Conservation (phyloP, 2,888 invertebrate genomes). For the Crioceris asparagi region DNA sequence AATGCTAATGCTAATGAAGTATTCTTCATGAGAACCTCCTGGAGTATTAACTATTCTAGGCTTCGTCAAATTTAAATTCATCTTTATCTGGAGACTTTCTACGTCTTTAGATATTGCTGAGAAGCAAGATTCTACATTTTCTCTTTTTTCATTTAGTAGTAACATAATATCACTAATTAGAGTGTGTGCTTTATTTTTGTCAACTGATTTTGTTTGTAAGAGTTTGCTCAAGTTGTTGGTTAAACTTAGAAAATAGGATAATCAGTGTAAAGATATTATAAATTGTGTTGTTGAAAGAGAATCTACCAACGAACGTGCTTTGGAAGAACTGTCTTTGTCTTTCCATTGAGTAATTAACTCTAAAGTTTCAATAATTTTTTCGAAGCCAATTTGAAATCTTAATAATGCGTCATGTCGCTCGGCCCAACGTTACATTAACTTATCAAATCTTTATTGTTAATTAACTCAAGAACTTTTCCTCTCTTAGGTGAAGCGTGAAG, state of each 20-base stretch:
- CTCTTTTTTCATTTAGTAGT: too few species aligned
- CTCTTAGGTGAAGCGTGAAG: too few species aligned
- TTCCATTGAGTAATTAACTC: conserved; percentile 8
- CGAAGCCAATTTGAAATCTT: conserved; percentile 3
- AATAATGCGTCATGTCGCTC: conserved; percentile 8
- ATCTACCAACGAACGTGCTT: conserved; percentile 4
- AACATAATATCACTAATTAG: too few species aligned
- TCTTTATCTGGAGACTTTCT: too few species aligned
- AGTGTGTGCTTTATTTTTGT: neutral
- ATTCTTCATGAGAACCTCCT: too few species aligned
- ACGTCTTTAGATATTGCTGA: too few species aligned
- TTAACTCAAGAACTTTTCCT: too few species aligned
- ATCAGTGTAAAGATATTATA: neutral
- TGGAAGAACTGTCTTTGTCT: conserved; percentile 5
- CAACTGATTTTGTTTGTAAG: neutral
- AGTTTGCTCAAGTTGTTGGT: neutral
- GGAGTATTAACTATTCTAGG: too few species aligned
- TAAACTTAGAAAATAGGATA: neutral
- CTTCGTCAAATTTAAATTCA: too few species aligned
- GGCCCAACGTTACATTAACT: conserved; percentile 8
- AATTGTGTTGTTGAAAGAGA: conserved; percentile 2
- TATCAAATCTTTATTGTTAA: too few species aligned
- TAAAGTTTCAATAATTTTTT: conserved; percentile 7
- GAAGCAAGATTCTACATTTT: too few species aligned
- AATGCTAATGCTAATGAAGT: too few species aligned